Conservation (phyloP, 35 echinoderm and acorn worm genomes). For the Diadema setosum region DNA sequence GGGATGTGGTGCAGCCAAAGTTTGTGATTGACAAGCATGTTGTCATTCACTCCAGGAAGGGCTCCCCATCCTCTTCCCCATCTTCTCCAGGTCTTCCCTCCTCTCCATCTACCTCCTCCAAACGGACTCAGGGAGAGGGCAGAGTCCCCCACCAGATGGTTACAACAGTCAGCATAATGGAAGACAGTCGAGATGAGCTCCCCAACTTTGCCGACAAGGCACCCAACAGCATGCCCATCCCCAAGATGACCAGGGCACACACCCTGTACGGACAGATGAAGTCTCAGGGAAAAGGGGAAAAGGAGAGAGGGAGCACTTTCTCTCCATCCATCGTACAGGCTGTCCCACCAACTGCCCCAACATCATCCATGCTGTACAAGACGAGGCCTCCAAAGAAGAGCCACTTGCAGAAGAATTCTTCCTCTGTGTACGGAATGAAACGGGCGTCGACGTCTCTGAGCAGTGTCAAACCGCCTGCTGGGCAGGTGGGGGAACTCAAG, state of each 20-base stretch:
- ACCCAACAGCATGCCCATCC: slow-evolving; percentile 1
- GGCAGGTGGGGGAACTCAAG: neutral
- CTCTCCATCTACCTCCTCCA: neutral
- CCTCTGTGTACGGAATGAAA: neutral
- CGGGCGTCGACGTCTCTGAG: neutral
- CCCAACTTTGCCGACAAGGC: neutral
- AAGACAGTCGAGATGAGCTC: neutral
- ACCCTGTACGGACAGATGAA: slow-evolving; percentile 50
- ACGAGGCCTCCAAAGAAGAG: neutral
- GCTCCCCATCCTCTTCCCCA: neutral
- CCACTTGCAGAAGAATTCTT: neutral
- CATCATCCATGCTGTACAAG: neutral
- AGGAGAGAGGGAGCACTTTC: neutral
- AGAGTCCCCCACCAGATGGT: neutral
- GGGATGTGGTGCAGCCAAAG: neutral
- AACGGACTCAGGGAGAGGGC: neutral
- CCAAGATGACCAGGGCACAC: slow-evolving; percentile 63
- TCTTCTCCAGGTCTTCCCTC: neutral
- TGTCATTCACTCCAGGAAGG: slow-evolving; percentile 11
- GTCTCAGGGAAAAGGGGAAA: neutral
- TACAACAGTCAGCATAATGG: neutral
- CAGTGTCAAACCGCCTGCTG: no score
- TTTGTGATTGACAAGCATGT: slow-evolving; percentile 66
- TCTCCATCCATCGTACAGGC: neutral
- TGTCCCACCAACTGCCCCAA: neutral